Conservation (phyloP, 1,140 invertebrate species). For the Solen grandis region DNA sequence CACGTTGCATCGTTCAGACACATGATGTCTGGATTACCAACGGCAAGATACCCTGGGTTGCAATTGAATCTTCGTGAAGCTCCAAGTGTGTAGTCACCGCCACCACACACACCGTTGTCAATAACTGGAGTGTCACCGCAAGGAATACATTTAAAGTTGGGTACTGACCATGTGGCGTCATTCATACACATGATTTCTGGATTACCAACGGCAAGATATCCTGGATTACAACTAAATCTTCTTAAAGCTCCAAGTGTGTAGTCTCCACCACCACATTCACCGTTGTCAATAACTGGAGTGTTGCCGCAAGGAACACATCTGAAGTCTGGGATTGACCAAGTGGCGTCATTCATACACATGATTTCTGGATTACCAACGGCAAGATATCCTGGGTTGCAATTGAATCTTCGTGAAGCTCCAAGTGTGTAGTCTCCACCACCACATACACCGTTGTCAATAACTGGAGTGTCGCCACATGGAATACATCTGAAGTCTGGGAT, state of each 20-base stretch:
- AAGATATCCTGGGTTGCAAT: slow-evolving; percentile 32
- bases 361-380: slow-evolving; percentile 15
- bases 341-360: slow-evolving; percentile 2
- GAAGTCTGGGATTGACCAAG: not conserved
- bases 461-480: slow-evolving; percentile 21
- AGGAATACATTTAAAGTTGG: slow-evolving; percentile 34
- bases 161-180: slow-evolving; percentile 31
- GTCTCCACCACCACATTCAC: slow-evolving; percentile 15
- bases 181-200: not conserved
- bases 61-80: not conserved
- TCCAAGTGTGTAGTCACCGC: slow-evolving; percentile 13
- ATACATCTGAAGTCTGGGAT: slow-evolving; percentile 17
- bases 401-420: not conserved
- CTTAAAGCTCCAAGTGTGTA: slow-evolving; percentile 10
- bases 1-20: slow-evolving; percentile 19
- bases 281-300: slow-evolving; percentile 9
- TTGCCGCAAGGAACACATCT: slow-evolving; percentile 5
- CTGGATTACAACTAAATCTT: not conserved
- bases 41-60: slow-evolving; percentile 9
- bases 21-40: slow-evolving; percentile 23
- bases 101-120: slow-evolving; percentile 12
- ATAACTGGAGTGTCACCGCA: slow-evolving; percentile 27
- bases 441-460: slow-evolving; percentile 14
- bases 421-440: slow-evolving; percentile 14
- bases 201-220: slow-evolving; percentile 1